Percentiles rank a stretch among this genome's conserved stretches.
phyloP scores from a whole-genome alignment of 2,797 vertebrate genomes.

The Phrynocephalus vlangalii region DNA sequence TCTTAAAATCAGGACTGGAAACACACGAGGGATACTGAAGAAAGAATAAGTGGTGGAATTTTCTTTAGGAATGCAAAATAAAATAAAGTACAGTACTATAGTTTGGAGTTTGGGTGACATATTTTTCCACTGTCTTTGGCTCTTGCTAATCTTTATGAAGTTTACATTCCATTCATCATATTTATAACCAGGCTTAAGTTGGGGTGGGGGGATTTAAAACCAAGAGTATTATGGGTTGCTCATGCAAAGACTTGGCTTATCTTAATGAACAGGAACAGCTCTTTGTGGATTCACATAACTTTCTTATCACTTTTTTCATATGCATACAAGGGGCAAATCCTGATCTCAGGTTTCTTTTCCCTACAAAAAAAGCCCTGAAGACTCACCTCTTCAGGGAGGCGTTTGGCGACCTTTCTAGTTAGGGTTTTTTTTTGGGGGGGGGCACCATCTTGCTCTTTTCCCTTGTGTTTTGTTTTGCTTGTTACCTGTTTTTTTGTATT shows the following conservation, averaged over 20 bases:
- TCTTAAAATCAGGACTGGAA: background rate
- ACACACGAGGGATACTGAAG: background rate
- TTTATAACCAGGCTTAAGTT: slow-evolving; percentile 70
- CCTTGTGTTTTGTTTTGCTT: too few relatives aligned
- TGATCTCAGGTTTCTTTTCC: background rate
- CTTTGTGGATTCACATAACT: slow-evolving; percentile 54
- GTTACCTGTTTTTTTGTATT: too few relatives aligned
- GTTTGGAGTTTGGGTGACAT: slow-evolving; percentile 31
- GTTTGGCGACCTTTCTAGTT: too few relatives aligned
- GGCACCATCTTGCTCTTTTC: too few relatives aligned
- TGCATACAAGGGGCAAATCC: background rate
- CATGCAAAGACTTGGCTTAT: slow-evolving; percentile 61
- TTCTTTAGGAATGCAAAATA: slow-evolving; percentile 68
- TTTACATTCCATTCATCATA: slow-evolving; percentile 74
- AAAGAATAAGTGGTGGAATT: slow-evolving; percentile 45
- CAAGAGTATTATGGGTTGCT: slow-evolving; percentile 51
- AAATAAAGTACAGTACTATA: background rate
- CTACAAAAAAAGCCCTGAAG: too few relatives aligned
- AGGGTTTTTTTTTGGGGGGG: too few relatives aligned
- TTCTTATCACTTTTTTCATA: background rate
- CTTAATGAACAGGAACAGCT: slow-evolving; percentile 50
- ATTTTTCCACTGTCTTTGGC: slow-evolving; percentile 46
- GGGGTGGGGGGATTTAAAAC: slow-evolving; percentile 63
- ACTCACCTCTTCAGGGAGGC: too few relatives aligned
- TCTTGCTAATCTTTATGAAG: slow-evolving; percentile 64